Evolutionary conservation across 2,113 vertebrate species (phyloP), one percentile per base, ranked within the genome.

Genomic region (Nanorana parkeri): DNA sequence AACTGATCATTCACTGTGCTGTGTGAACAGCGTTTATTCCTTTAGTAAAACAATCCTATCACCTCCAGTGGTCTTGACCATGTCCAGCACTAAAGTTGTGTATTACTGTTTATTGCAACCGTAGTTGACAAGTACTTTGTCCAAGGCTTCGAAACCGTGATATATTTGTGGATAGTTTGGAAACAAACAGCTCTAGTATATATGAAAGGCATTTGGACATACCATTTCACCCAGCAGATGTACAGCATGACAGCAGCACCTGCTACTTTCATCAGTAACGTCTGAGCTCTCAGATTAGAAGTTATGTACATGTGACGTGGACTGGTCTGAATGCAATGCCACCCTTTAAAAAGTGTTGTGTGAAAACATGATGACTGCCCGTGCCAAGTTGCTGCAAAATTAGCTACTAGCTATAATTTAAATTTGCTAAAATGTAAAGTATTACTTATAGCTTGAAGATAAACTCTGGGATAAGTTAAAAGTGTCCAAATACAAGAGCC

Each of bases 331-430:
- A 54, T 71, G 68, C 54, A 55, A 24, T 55, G 68, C 51, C 51
- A 55, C 28, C 54, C 52, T 32, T 73, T 73, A 17, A 26, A 56
- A 56, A 73, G 23, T 54, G 47, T 51, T 72, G 26, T 55, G 24
- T 72, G 41, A 72, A 28, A 55, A 55, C 68, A 72, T 56, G 54
- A 73, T 73, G 69, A 73, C 69, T 17, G 20, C 54, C 69, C 28
- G 29, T 73, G 51, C 26, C 10, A 16, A 56, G 23, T 1, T 19
- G 47, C 7, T 8, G 17, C 19, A 17, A 72, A 1, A 17, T 54
- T 3, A 28, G 6, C 21, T 54, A 56, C 0, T 6, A 56, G 6
- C 20, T 52, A 23, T 52, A 73, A 19, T 55, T 19, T 3, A 28
- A 16, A n/a, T 29, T 29, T 20, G 17, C 51, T 71, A 36, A 72